A percentile compares a stretch with the other conserved stretches of the same genome.
These are phyloP conservation scores for Drosophila orosa DNA, from an alignment of 1,140 invertebrate species.

Conservation along the genomic window DNA sequence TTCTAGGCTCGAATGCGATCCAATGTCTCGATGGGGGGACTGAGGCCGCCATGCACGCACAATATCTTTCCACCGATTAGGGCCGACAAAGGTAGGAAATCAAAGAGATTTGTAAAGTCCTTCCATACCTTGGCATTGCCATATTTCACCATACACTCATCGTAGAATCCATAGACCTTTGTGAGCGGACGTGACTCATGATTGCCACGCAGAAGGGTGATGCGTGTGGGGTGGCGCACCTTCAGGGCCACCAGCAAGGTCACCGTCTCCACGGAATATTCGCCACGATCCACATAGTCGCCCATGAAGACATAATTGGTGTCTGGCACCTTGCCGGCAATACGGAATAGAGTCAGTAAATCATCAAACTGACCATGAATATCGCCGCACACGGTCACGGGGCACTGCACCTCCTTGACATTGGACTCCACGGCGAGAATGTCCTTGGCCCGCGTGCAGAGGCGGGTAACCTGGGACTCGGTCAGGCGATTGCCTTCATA, in stretches of 20 bases:
- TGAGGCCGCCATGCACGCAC: background rate
- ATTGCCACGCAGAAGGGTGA: background rate
- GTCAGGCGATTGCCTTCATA: background rate
- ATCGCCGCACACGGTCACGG: background rate
- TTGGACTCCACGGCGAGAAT: background rate
- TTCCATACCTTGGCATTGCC: background rate
- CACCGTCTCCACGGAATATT: background rate
- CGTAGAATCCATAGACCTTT: background rate
- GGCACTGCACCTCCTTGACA: background rate
- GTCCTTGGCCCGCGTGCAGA: background rate
- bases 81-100: background rate
- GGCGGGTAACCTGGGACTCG: background rate
- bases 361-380: background rate
- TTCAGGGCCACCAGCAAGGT: background rate
- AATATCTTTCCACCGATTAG: background rate
- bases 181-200: background rate
- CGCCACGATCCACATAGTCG: background rate
- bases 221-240: background rate
- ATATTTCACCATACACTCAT: too few relatives aligned
- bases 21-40: background rate
- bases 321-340: background rate
- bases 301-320: background rate
- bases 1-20: background rate
- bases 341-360: background rate
- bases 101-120: background rate